These are phyloP conservation scores for Magallana angulata DNA, from an alignment of 1,140 invertebrate genomes.

Conservation along the genomic window DNA sequence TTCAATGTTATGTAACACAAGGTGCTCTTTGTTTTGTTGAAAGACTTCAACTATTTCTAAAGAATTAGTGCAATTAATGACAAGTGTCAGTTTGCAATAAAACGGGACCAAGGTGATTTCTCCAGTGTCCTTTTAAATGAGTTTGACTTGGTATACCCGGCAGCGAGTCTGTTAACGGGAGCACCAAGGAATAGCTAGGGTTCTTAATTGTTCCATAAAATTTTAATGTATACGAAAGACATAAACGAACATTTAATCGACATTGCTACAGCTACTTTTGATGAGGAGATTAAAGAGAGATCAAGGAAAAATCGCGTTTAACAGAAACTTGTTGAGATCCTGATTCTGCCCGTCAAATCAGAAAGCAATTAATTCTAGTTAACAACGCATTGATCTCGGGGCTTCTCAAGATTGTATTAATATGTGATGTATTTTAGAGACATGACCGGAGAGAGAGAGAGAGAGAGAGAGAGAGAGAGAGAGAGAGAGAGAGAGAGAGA, in stretches of 20 bases:
- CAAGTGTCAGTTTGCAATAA: background rate
- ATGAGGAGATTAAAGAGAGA: background rate
- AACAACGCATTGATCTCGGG: no score
- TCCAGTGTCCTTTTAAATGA: conserved; percentile 1
- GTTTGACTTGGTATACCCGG: background rate
- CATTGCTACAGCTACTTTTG: background rate
- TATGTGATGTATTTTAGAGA: no score
- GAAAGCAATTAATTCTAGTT: background rate
- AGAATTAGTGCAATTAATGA: background rate
- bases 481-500: no score
- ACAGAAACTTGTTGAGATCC: background rate
- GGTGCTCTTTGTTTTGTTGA: no score
- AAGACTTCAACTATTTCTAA: no score
- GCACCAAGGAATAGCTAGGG: background rate
- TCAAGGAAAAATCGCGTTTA: background rate
- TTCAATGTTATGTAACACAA: no score
- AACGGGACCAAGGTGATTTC: conserved; percentile 12
- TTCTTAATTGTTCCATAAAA: background rate
- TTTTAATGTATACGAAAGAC: background rate
- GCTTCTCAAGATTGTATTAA: no score
- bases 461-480: no score
- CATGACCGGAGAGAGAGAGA: no score
- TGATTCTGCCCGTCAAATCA: background rate
- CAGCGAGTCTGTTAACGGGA: background rate
- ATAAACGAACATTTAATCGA: conserved; percentile 7